Evolutionary conservation across 2,113 vertebrate species (phyloP), one percentile per base, ranked within the genome.

Genomic region (Pedetes capensis): DNA sequence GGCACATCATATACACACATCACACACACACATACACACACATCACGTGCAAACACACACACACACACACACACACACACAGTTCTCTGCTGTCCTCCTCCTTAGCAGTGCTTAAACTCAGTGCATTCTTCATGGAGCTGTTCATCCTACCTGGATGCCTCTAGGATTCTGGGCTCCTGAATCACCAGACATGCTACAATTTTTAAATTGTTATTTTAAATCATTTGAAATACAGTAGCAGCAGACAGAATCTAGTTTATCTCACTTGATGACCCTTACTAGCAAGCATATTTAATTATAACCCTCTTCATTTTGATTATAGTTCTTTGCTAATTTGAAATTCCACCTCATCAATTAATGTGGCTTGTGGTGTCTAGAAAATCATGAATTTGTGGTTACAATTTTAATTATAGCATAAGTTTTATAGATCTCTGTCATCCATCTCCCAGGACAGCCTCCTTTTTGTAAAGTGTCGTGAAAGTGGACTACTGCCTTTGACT

Each of bases 241-340:
- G 13, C 61, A 74, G 68, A 79, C 29, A 55, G 61, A 74, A 91
- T 91, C 42, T 49, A 8, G 16, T 47, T 91, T 86, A 42, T 91
- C 55, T 95, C 68, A 57, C 49, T 84, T 29, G 39, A 57, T 87
- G 79, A 96, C 68, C 87, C 37, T 93, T 27, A 78, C 51, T 27
- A 34, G 37, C 1, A 66, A 72, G 27, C 79, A 61, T 74, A 75
- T 89, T 95, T 96, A 89, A 96, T 95, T 89, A 80, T 79, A 96
- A 79, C 25, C 42, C 6, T 94, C 44, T 42, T 89, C 49, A 44
- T 74, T 79, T 92, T 87, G 59, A 94, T 95, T 69, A 87, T 39
- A 83, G 64, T 89, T 37, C 57, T 95, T 91, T 57, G 79, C 13
- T 95, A 69, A 95, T 94, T 93, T 92, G 69, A 95, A 96, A 63